Percentiles rank a stretch among this genome's conserved stretches.
These are phyloP conservation scores for Austrofundulus limnaeus DNA, from an alignment of 2,113 vertebrate species.

Conservation along the genomic window DNA sequence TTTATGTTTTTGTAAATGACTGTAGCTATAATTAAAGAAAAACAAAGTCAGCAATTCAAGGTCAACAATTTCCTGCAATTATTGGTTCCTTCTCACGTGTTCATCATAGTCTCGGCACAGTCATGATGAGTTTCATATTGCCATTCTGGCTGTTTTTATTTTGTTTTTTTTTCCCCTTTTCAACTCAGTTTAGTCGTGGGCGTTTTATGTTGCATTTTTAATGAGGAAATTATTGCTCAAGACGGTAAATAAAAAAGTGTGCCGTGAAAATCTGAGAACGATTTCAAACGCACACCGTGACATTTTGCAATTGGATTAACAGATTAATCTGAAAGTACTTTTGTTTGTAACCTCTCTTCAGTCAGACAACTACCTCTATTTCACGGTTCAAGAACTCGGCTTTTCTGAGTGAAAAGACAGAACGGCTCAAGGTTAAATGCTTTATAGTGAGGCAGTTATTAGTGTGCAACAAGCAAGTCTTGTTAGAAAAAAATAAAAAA, in stretches of 20 bases:
- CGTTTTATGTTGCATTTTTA: no score
- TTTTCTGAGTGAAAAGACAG: conserved; percentile 70
- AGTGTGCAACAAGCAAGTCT: conserved; percentile 63
- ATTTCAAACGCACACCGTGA: conserved; percentile 19
- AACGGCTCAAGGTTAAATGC: conserved; percentile 76
- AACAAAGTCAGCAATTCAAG: no score
- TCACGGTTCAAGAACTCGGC: conserved; percentile 71
- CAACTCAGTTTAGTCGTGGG: no score
- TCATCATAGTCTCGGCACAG: no score
- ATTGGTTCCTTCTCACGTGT: no score
- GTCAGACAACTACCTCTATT: conserved; percentile 69
- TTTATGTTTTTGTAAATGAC: no score
- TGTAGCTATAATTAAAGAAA: no score
- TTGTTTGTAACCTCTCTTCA: conserved; percentile 61
- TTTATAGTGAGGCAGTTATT: conserved; percentile 69
- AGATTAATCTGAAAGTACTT: conserved; percentile 57
- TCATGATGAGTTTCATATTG: not conserved
- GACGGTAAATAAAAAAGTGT: not conserved
- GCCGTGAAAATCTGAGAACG: conserved; percentile 10
- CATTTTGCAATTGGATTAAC: conserved; percentile 57
- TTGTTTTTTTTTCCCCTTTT: no score
- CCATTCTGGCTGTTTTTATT: not conserved
- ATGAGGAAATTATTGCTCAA: no score
- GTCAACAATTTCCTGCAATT: no score
- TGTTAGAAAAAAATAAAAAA: conserved; percentile 16